Base-by-base conservation (phyloP, 2,797 vertebrate genomes). In the Pachyuromys duprasi region DNA sequence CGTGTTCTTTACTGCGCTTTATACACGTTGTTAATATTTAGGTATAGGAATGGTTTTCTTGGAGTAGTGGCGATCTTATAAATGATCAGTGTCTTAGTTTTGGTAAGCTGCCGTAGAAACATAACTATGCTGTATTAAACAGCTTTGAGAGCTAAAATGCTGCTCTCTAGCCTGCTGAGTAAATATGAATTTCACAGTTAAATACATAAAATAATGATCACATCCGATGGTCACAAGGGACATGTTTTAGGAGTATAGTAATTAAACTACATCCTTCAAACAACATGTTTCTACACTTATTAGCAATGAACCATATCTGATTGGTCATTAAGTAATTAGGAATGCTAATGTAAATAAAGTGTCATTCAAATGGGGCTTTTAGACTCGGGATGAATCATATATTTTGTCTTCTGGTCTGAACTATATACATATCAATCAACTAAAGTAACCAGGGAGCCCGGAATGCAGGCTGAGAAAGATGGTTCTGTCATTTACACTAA, bases 261-360 rank as follows among this genome's bases (percentile, higher is more conserved):
- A 99, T 99, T 99, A 99, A 99, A 99, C 99, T 98, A 99, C 99
- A 98, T 98, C 98, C 99, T 99, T 99, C 98, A 98, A 98, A 99
- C 98, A 99, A 99, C 99, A 98, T 99, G 99, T 99, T 99, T 99
- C 98, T 99, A 98, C 98, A 99, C 99, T 99, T 99, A 98, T 98
- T 98, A 98, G 98, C 99, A 99, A 98, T 99, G 99, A 99, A 99
- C 99, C 99, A 99, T 99, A 99, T 99, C 99, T 99, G 99, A 99
- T 99, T 99, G 98, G 98, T 99, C 99, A 99, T 99, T 99, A 99
- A 99, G 99, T 99, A 99, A 99, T 99, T 99, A 99, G 99, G 98
- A 99, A 99, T 99, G 99, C 99, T 99, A 99, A 99, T 99, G 99
- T 99, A 99, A 99, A 99, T 99, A 99, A 99, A 99, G 98, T 98